These are phyloP conservation scores for Caenorhabditis remanei DNA, from an alignment of 1,140 invertebrate genomes.

Conservation along the genomic window DNA sequence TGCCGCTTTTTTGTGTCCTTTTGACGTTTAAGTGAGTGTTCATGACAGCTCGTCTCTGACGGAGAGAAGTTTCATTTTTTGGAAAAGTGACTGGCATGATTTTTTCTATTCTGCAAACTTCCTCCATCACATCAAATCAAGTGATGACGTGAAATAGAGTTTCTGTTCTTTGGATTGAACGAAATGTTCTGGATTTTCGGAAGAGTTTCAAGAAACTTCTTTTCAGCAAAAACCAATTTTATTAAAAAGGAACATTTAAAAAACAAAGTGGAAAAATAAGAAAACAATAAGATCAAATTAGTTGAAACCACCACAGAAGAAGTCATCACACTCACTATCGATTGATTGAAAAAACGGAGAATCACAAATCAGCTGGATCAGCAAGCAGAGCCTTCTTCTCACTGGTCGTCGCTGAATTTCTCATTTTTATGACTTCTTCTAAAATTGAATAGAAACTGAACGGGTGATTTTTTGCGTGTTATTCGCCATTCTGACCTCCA, in stretches of 20 bases:
- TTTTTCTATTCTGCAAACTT: neutral
- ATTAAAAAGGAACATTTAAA: neutral
- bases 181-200: too few relatives aligned
- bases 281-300: neutral
- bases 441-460: slow-evolving; percentile 29
- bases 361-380: slow-evolving; percentile 28
- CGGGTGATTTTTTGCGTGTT: neutral
- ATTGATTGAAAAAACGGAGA: neutral
- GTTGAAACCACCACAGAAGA: too few relatives aligned
- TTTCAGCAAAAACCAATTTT: neutral
- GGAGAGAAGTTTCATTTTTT: slow-evolving; percentile 6
- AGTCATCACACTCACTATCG: neutral
- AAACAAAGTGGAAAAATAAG: neutral
- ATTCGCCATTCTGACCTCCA: slow-evolving; percentile 45
- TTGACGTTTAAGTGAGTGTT: slow-evolving; percentile 34
- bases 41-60: slow-evolving; percentile 10
- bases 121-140: slow-evolving; percentile 3
- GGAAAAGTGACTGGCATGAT: neutral
- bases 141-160: neutral
- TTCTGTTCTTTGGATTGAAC: too few relatives aligned
- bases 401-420: slow-evolving; percentile 46
- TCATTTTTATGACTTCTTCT: slow-evolving; percentile 50
- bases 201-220: too few relatives aligned
- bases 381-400: slow-evolving; percentile 46
- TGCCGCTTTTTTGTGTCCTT: neutral